phyloP scores from a whole-genome alignment of 2,797 vertebrate genomes.

The Sebastes matsubarae region DNA sequence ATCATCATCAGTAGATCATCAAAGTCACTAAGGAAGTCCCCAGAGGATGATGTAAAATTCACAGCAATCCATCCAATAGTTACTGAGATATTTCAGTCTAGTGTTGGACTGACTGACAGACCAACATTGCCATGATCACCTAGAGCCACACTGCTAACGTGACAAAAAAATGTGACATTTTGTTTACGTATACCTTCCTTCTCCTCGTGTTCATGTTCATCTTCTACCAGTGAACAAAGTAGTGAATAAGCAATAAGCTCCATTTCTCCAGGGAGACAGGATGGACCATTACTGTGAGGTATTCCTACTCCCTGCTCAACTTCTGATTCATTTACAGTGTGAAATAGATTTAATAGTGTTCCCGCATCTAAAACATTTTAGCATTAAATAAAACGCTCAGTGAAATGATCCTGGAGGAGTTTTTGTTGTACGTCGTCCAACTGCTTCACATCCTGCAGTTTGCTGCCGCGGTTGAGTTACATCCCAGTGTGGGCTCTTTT shows the following conservation, averaged over 20 bases:
- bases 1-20: not conserved
- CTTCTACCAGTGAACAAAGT: not conserved
- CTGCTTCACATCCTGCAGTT: conserved; percentile 19
- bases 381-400: conserved; percentile 15
- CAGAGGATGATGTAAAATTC: not conserved
- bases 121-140: not conserved
- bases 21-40: not conserved
- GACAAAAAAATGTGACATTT: not conserved
- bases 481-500: conserved; percentile 27
- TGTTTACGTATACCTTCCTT: not conserved
- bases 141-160: not conserved
- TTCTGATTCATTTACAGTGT: not conserved
- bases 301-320: not conserved
- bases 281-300: not conserved
- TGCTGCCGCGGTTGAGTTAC: conserved; percentile 25
- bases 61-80: not conserved
- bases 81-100: not conserved
- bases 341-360: not conserved
- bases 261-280: not conserved
- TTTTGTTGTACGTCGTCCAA: conserved; percentile 23
- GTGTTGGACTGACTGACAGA: not conserved
- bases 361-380: not conserved
- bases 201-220: not conserved
- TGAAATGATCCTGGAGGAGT: conserved; percentile 10
- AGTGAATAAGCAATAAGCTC: not conserved